A percentile compares a stretch with the other conserved stretches of the same genome.
Evolutionary conservation across 2,113 vertebrate species (phyloP).

Genomic region (Gallinago media): DNA sequence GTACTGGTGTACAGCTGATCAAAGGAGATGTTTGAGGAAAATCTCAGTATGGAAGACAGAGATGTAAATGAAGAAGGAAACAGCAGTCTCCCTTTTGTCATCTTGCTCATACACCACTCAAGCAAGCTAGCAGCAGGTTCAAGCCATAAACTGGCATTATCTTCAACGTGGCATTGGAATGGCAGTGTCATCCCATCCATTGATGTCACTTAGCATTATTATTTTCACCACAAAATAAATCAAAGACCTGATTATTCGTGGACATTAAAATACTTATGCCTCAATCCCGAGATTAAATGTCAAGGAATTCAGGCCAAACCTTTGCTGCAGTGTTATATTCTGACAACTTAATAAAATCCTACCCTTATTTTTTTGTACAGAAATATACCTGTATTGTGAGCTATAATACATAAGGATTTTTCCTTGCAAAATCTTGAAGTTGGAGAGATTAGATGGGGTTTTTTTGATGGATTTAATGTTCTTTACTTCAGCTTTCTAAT

Average conservation of each 20-base stretch:
- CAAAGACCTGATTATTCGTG: neutral
- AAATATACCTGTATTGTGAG: neutral
- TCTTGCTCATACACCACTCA: neutral
- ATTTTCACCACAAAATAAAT: neutral
- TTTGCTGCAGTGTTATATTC: neutral
- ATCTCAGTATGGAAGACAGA: neutral
- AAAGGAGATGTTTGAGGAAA: neutral
- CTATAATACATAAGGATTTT: neutral
- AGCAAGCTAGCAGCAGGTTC: neutral
- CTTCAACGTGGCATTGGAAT: neutral
- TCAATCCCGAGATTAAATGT: neutral
- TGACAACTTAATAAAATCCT: neutral
- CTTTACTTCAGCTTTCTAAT: slow-evolving; percentile 24
- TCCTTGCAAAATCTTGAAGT: neutral
- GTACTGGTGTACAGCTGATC: neutral
- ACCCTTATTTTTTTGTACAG: neutral
- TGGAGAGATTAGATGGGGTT: neutral
- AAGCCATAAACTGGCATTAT: neutral
- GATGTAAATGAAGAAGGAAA: neutral
- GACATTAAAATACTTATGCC: neutral
- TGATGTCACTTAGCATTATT: neutral
- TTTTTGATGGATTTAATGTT: neutral
- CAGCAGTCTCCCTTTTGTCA: neutral
- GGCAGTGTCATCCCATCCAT: neutral
- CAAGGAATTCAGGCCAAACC: neutral